Evolutionary conservation across 2,797 vertebrate species (phyloP).

Genomic region (Cichlasoma orientale): DNA sequence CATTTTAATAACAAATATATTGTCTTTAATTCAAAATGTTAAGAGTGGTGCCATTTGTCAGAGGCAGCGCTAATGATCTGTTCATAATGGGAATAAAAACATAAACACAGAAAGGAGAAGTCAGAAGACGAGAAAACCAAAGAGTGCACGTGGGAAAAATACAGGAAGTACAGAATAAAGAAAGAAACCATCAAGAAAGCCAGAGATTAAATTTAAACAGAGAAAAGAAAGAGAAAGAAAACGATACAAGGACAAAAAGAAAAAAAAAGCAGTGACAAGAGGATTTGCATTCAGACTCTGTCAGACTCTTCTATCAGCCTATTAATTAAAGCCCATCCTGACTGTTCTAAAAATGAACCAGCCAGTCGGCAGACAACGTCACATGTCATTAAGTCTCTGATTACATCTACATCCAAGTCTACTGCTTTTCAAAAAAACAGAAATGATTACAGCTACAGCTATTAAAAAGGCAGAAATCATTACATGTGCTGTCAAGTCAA

Average conservation of each 20-base stretch:
- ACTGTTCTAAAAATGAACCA: conserved; percentile 68
- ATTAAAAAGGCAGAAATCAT: conserved; percentile 26
- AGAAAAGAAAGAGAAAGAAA: neutral
- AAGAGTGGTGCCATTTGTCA: conserved; percentile 32
- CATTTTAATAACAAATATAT: conserved; percentile 45
- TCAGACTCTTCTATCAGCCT: conserved; percentile 45
- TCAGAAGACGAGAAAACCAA: neutral
- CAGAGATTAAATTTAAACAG: neutral
- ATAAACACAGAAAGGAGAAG: conserved; percentile 11
- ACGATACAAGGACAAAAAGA: conserved; percentile 7
- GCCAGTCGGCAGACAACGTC: conserved; percentile 55
- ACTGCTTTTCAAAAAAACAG: conserved; percentile 12
- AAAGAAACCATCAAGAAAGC: neutral
- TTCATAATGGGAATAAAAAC: conserved; percentile 33
- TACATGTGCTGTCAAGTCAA: conserved; percentile 61
- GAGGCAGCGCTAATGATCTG: conserved; percentile 40
- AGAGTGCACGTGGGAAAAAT: neutral
- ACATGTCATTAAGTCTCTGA: conserved; percentile 67
- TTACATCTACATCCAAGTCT: conserved; percentile 59
- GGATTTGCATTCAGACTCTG: conserved; percentile 50
- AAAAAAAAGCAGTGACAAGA: conserved; percentile 9
- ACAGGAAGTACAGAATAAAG: neutral
- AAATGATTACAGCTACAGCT: too few species aligned
- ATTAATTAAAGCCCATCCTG: conserved; percentile 62
- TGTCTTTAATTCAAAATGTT: conserved; percentile 52